These are phyloP conservation scores for Xestoiulus laeticollis DNA, from an alignment of 2,888 invertebrate genomes.

Conservation along the genomic window DNA sequence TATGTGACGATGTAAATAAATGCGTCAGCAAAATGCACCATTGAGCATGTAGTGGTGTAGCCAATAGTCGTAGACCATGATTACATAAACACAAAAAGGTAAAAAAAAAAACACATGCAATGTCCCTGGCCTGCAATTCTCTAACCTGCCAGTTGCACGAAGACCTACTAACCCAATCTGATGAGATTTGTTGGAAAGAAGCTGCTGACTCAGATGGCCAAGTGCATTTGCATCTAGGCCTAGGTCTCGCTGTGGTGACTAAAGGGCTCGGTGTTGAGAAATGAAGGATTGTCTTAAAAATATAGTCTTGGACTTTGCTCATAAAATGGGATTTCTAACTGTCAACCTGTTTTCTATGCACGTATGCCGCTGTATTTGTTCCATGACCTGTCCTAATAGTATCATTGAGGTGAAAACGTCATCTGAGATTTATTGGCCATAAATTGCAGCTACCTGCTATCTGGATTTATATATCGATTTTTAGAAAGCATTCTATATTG, in stretches of 20 bases:
- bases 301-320: not conserved
- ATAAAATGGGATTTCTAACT: not conserved
- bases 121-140: constrained; percentile 50
- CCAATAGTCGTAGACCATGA: not conserved
- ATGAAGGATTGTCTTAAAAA: not conserved
- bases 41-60: not conserved
- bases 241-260: constrained; percentile 33
- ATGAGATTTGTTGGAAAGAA: constrained; percentile 43
- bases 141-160: constrained; percentile 36
- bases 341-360: not conserved
- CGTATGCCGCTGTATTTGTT: not conserved
- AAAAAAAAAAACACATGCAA: not conserved
- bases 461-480: constrained; percentile 15
- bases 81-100: constrained; percentile 31
- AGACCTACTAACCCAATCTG: constrained; percentile 50
- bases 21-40: not conserved
- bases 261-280: not conserved
- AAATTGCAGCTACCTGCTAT: not conserved
- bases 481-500: not conserved
- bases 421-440: not conserved
- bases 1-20: not conserved
- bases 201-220: constrained; percentile 43
- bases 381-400: constrained; percentile 28
- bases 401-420: constrained; percentile 10
- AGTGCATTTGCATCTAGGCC: constrained; percentile 44